Evolutionary conservation across 1,140 invertebrate genomes (phyloP).

Genomic region (Caenorhabditis briggsae): DNA sequence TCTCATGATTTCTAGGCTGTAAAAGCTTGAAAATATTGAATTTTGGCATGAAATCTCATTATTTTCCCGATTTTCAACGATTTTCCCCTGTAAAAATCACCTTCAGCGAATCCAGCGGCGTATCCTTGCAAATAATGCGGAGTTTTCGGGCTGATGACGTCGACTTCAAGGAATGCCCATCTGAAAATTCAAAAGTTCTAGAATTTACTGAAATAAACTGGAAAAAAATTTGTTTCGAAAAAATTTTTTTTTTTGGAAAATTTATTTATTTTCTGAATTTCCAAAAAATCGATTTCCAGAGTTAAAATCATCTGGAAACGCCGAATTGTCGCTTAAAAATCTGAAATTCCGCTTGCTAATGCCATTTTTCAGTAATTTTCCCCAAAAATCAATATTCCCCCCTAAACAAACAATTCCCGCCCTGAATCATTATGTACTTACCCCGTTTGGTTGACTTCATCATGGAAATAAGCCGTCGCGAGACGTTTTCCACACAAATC

Average conservation of each 20-base stretch:
- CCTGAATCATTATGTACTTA: constrained; percentile 38
- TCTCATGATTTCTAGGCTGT: too few relatives aligned
- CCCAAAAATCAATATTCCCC: constrained; percentile 17
- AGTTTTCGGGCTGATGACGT: constrained; percentile 82
- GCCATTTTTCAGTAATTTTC: background rate
- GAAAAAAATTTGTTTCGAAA: too few relatives aligned
- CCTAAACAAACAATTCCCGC: background rate
- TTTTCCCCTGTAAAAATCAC: constrained; percentile 72
- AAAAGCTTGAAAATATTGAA: too few relatives aligned
- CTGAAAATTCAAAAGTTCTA: constrained; percentile 77
- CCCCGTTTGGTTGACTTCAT: constrained; percentile 63
- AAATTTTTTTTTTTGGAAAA: background rate
- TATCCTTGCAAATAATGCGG: constrained; percentile 85
- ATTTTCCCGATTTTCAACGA: too few relatives aligned
- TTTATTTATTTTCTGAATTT: too few relatives aligned
- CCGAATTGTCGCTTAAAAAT: too few relatives aligned
- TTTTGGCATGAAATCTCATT: too few relatives aligned
- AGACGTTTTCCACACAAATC: constrained; percentile 46
- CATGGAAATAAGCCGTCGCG: constrained; percentile 49
- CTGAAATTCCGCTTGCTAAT: background rate
- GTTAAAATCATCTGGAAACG: too few relatives aligned
- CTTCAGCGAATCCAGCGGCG: constrained; percentile 90
- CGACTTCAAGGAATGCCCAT: constrained; percentile 86
- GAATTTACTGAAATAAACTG: background rate
- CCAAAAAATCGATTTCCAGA: too few relatives aligned